Conservation (phyloP, 2,888 invertebrate genomes). For the Adelognathus sp. region DNA sequence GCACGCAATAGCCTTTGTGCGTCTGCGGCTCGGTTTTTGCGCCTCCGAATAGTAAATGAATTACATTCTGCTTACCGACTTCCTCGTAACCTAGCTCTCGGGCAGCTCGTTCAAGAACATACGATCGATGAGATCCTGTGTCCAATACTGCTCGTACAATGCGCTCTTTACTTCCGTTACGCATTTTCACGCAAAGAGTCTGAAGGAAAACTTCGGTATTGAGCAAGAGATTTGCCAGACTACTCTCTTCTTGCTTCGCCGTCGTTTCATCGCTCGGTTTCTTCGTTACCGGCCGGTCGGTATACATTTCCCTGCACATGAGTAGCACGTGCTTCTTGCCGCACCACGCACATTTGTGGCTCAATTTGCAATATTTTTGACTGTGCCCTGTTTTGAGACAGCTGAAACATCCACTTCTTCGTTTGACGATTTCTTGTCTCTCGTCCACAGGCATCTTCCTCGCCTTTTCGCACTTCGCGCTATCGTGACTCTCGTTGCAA, state of each 20-base stretch:
- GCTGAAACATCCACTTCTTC: slow-evolving; percentile 62
- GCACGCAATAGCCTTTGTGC: slow-evolving; percentile 55
- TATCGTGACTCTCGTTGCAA: slow-evolving; percentile 62
- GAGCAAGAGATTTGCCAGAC: slow-evolving; percentile 34
- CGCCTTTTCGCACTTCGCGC: slow-evolving; percentile 56
- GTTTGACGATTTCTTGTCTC: slow-evolving; percentile 51
- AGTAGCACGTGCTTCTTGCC: slow-evolving; percentile 59
- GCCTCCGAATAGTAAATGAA: slow-evolving; percentile 64
- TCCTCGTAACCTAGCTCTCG: slow-evolving; percentile 55
- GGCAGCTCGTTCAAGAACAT: slow-evolving; percentile 59
- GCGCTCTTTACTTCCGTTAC: slow-evolving; percentile 38
- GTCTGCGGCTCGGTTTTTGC: slow-evolving; percentile 35
- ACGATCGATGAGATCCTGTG: slow-evolving; percentile 64
- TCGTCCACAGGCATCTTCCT: slow-evolving; percentile 56
- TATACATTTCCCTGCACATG: slow-evolving; percentile 57
- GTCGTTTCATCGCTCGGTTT: background rate
- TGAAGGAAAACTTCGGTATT: slow-evolving; percentile 58
- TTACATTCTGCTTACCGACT: slow-evolving; percentile 47
- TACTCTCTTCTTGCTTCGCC: slow-evolving; percentile 38
- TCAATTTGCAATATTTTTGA: slow-evolving; percentile 59
- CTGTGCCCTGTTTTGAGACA: slow-evolving; percentile 65
- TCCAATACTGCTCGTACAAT: slow-evolving; percentile 62
- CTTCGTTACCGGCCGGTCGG: background rate
- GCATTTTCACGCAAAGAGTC: slow-evolving; percentile 61
- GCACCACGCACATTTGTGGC: slow-evolving; percentile 62